Base-by-base conservation (phyloP, 2,888 invertebrate genomes). In the Ganaspis brasiliensis region DNA sequence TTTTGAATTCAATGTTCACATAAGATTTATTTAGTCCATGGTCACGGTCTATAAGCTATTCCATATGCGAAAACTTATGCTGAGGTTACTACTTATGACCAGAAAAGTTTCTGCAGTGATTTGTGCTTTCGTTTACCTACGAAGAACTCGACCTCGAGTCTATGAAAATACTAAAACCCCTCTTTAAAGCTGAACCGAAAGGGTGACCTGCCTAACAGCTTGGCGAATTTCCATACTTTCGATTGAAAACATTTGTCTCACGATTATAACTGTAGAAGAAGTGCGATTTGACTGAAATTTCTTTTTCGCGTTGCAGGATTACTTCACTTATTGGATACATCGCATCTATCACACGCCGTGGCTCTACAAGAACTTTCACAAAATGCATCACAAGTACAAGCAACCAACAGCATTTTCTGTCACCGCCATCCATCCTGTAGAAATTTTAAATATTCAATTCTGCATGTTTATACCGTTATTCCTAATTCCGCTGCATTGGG, bases 361-460 rank as follows among this genome's bases (percentile, higher is more conserved):
- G 90, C 89, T 96, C 55, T 95, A 95, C 92, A 94, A 94, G 87
- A 89, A 93, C 85, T 95, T 96, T 90, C 96, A 96, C 92, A 96
- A 96, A 90, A 91, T 95, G 0, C 96, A 96, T 86, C 96, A 96
- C 91, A 94, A 94, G 83, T 96, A 95, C 91, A 95, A 95, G 87
- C 95, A 95, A 87, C 96, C 96, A 0, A 96, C 96, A 0, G 95
- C 95, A 0, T 96, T 95, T 91, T 95, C 95, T 0, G 95, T 95
- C 1, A 95, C 95, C 0, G 96, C 96, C 61, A 95, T 96, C 84
- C 96, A 96, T 85, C 96, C 96, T 0, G 88, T 95, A 0, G 96
- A 96, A 92, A 93, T 95, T 73, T 84, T 94, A 84, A 93, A 94
- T 86, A 92, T 95, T 14, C 95, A 96, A 87, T 86, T 94, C 0